Base-by-base conservation (phyloP, 2,797 vertebrate species). In the Coracias cyanogaster region DNA sequence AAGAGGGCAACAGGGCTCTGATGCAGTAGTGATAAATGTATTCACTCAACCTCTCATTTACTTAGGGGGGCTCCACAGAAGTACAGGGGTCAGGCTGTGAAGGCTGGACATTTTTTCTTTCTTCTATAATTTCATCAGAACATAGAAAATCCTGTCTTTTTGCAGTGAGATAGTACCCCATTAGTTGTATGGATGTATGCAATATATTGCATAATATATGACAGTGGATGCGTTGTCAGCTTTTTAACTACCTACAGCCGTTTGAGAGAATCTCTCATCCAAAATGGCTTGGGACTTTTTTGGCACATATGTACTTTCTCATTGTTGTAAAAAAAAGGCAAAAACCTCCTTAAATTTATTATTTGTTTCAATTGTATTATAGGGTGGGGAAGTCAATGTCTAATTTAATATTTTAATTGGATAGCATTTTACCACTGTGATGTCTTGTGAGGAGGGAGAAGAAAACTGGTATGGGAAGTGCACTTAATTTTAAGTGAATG, bases 391-490 rank as follows among this genome's bases (percentile, higher is more conserved):
- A 73, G 70, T 52, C 5, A 69, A 10, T 57, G 12, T 12, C 20
- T 55, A 29, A 69, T 60, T 89, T 95, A 61, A 26, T 64, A 55
- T 93, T 92, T 64, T 60, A 82, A 55, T 79, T 67, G 15, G 15
- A 24, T 57, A 65, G 54, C 21, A 66, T 84, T 74, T 86, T 61
- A 43, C 8, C n/a, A 71, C 48, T 81, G 26, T 77, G 29, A 28
- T 83, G 39, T 45, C n/a, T 93, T 93, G 46, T 73, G 21, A 43
- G 69, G 66, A 65, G 48, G 26, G 28, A 73, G 45, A 86, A 79
- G 39, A 90, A 90, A 92, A 82, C 14, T 39, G 13, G 21, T 77
- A 41, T 65, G 96, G 83, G 49, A 95, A 96, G 82, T 77, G 14
- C 33, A 54, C 29, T 95, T 89, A 86, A 77, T 49, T 88, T 79